Conservation (phyloP, 2,113 vertebrate genomes). For the Chaetodon trifascialis region DNA sequence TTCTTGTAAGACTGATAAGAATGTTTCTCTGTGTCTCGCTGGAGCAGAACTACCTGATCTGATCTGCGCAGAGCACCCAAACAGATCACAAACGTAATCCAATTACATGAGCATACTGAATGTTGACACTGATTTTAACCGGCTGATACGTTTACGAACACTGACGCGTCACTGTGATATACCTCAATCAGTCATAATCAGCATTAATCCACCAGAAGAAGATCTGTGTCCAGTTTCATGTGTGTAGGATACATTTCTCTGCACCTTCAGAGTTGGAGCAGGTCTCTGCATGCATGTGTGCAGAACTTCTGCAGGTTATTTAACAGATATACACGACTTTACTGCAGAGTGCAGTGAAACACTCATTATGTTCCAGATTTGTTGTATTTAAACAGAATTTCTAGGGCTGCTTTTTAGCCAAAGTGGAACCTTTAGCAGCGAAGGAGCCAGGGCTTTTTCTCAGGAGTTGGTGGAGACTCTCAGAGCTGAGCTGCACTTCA, state of each 20-base stretch:
- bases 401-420: neutral
- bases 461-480: neutral
- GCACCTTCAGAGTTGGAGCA: no score
- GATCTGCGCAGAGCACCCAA: neutral
- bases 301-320: no score
- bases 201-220: neutral
- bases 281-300: no score
- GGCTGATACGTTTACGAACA: neutral
- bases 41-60: neutral
- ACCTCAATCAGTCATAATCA: neutral
- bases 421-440: neutral
- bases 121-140: neutral
- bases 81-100: neutral
- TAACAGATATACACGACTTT: no score
- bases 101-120: neutral
- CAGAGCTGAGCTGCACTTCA: neutral
- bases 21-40: conserved; percentile 6
- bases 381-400: no score
- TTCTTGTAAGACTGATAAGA: conserved; percentile 49
- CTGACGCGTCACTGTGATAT: neutral
- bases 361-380: no score
- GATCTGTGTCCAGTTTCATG: no score
- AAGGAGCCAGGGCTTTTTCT: neutral
- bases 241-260: no score
- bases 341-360: no score